Conservation (phyloP, 2,888 invertebrate species). For the Idaea biselata region DNA sequence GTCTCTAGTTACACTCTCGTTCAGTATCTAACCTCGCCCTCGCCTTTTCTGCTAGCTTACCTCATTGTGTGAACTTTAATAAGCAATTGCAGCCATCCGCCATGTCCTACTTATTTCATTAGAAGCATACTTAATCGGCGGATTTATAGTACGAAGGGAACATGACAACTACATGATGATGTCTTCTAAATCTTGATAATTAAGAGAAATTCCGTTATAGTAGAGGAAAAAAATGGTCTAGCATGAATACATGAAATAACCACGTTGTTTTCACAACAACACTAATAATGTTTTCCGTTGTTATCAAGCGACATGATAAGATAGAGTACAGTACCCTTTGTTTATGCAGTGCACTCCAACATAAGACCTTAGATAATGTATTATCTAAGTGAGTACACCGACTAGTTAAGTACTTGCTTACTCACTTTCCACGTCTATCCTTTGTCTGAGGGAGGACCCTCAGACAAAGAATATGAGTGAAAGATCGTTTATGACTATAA, state of each 20-base stretch:
- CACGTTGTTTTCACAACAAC: conserved; percentile 51
- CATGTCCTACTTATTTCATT: not conserved
- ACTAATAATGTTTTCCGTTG: conserved; percentile 56
- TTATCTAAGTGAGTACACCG: conserved; percentile 55
- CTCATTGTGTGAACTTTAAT: conserved; percentile 21
- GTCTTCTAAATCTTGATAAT: conserved; percentile 17
- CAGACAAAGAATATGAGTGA: conserved; percentile 13
- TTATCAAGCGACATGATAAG: conserved; percentile 69
- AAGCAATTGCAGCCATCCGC: not conserved
- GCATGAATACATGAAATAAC: conserved; percentile 37
- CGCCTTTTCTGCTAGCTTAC: conserved; percentile 12
- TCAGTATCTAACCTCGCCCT: conserved; percentile 21
- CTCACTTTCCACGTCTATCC: conserved; percentile 50
- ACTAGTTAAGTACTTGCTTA: conserved; percentile 56
- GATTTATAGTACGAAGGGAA: not conserved
- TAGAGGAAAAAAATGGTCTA: conserved; percentile 34
- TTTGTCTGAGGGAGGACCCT: conserved; percentile 40
- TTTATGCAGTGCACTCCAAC: conserved; percentile 65
- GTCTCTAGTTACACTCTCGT: conserved; percentile 12
- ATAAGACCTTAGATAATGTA: conserved; percentile 64
- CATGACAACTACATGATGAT: not conserved
- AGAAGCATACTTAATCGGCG: not conserved
- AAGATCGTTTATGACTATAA: conserved; percentile 5
- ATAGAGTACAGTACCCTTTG: conserved; percentile 69
- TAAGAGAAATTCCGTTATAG: conserved; percentile 23